A percentile compares a stretch with the other conserved stretches of the same genome.
Evolutionary conservation across 2,797 vertebrate species (phyloP).

Genomic region (Manis pentadactyla): DNA sequence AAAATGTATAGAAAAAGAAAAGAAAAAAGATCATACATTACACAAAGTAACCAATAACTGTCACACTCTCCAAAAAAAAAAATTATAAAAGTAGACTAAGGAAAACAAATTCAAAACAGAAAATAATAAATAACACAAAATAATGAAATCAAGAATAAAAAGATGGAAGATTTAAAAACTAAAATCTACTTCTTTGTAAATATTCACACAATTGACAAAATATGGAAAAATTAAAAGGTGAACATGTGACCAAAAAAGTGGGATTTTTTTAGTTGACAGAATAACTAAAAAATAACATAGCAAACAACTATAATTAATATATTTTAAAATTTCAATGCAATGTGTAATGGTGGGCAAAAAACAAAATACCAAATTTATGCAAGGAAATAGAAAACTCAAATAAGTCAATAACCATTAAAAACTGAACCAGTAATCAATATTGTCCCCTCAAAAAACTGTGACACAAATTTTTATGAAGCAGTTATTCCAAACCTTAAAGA

Average conservation of each 20-base stretch:
- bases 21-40: neutral
- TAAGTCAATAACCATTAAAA: neutral
- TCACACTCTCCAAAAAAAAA: neutral
- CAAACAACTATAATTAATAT: neutral
- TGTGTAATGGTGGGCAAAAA: neutral
- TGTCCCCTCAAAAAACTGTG: neutral
- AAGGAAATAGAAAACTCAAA: constrained; percentile 23
- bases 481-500: neutral
- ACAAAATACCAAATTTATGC: neutral
- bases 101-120: neutral
- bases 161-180: neutral
- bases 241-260: neutral
- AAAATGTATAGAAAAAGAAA: neutral
- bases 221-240: neutral
- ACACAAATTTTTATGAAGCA: neutral
- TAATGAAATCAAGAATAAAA: neutral
- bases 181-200: neutral
- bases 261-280: neutral
- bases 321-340: neutral
- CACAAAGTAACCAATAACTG: neutral
- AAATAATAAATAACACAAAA: neutral
- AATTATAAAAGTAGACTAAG: neutral
- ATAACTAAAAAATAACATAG: neutral
- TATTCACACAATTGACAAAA: neutral
- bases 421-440: neutral